Evolutionary conservation across 1,140 invertebrate genomes (phyloP).

Genomic region (Aradophagus sp.): DNA sequence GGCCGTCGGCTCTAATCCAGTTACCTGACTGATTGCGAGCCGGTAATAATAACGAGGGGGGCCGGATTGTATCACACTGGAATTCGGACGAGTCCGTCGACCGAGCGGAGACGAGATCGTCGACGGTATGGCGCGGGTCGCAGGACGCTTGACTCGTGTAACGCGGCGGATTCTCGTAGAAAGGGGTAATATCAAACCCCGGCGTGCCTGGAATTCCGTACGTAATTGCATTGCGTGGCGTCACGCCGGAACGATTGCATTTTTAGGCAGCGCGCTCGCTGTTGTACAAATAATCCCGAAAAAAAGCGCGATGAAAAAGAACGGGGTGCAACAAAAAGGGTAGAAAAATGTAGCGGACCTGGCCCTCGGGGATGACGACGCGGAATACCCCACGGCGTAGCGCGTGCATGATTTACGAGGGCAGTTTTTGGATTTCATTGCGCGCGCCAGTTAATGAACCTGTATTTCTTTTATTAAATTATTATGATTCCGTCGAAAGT

Average conservation of each 20-base stretch:
- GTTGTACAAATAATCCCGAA: constrained; percentile 62
- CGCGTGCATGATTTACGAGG: constrained; percentile 8
- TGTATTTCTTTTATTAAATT: constrained; percentile 16
- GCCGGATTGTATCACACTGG: constrained; percentile 50
- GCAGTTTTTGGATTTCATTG: not conserved
- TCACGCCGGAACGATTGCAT: constrained; percentile 67
- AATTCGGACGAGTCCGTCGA: constrained; percentile 31
- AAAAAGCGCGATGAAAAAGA: constrained; percentile 7
- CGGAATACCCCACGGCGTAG: no score
- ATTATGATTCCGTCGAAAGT: constrained; percentile 27
- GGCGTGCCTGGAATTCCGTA: constrained; percentile 68
- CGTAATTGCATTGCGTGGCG: constrained; percentile 70
- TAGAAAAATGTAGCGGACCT: constrained; percentile 8
- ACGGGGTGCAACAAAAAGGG: not conserved
- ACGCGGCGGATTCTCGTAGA: constrained; percentile 2
- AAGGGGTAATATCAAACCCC: constrained; percentile 64
- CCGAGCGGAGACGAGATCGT: constrained; percentile 13
- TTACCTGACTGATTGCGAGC: constrained; percentile 63
- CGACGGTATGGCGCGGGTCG: no score
- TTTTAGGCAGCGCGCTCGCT: constrained; percentile 63
- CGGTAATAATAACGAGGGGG: constrained; percentile 61
- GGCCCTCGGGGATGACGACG: no score
- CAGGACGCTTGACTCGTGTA: no score
- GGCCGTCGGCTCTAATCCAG: constrained; percentile 57
- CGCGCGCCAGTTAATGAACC: constrained; percentile 11